phyloP scores from a whole-genome alignment of 2,797 vertebrate species.

The Hemibagrus guttatus region DNA sequence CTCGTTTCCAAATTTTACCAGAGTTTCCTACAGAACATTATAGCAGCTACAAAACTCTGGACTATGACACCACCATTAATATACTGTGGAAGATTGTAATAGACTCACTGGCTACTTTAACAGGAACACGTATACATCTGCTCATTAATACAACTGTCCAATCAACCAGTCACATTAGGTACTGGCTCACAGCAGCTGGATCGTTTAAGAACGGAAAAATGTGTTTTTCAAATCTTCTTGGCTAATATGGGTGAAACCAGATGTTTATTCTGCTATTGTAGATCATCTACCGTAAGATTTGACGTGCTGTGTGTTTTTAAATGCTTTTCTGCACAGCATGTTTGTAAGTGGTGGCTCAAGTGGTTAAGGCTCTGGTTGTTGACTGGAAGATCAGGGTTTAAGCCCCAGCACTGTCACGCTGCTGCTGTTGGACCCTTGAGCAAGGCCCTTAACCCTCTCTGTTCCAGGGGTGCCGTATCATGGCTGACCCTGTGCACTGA shows the following conservation, averaged over 20 bases:
- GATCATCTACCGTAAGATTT: not conserved
- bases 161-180: not conserved
- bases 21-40: not conserved
- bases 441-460: too few species aligned
- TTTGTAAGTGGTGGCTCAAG: not conserved
- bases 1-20: not conserved
- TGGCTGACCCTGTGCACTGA: too few species aligned
- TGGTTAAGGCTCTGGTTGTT: too few species aligned
- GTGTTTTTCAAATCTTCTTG: not conserved
- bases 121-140: not conserved
- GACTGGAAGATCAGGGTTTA: too few species aligned
- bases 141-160: not conserved
- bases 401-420: too few species aligned
- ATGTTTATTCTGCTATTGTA: not conserved
- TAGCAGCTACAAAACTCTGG: not conserved
- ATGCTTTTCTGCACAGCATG: conserved; percentile 3
- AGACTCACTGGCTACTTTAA: not conserved
- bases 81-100: not conserved
- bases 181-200: not conserved
- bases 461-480: too few species aligned
- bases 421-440: too few species aligned
- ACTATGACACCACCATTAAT: not conserved
- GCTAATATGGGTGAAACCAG: not conserved
- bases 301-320: not conserved
- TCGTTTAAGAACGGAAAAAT: not conserved